These are phyloP conservation scores for Telmatherina bonti DNA, from an alignment of 2,797 vertebrate species.

Conservation along the genomic window DNA sequence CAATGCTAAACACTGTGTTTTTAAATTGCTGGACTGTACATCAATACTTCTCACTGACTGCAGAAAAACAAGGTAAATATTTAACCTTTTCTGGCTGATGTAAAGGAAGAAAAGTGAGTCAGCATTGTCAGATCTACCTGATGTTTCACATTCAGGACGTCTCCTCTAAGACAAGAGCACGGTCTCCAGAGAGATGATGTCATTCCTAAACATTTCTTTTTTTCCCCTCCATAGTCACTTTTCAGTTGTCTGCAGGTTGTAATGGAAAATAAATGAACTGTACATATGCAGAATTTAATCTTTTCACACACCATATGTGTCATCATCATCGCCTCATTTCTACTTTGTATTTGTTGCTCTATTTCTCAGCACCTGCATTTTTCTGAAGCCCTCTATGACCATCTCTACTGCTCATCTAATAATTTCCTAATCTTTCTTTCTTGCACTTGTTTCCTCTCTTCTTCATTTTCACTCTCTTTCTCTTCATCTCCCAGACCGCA, in stretches of 20 bases:
- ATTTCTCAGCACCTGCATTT: not conserved
- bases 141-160: not conserved
- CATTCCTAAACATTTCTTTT: conserved; percentile 7
- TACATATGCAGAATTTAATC: not conserved
- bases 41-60: not conserved
- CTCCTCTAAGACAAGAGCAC: not conserved
- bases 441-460: not conserved
- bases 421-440: conserved; percentile 1
- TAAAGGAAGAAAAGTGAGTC: conserved; percentile 1
- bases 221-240: conserved; percentile 15
- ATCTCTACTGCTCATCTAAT: conserved; percentile 3
- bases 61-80: not conserved
- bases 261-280: not conserved
- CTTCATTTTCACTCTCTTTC: conserved; percentile 21
- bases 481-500: conserved; percentile 62
- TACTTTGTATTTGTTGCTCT: not conserved
- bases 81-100: not conserved
- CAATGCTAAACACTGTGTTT: conserved; percentile 9
- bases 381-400: not conserved
- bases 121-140: not conserved
- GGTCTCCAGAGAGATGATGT: conserved; percentile 1
- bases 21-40: not conserved
- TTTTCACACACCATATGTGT: conserved; percentile 5
- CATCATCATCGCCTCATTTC: conserved; percentile 6
- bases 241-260: not conserved